Evolutionary conservation across 2,797 vertebrate species (phyloP).

Genomic region (Lithobates pipiens): DNA sequence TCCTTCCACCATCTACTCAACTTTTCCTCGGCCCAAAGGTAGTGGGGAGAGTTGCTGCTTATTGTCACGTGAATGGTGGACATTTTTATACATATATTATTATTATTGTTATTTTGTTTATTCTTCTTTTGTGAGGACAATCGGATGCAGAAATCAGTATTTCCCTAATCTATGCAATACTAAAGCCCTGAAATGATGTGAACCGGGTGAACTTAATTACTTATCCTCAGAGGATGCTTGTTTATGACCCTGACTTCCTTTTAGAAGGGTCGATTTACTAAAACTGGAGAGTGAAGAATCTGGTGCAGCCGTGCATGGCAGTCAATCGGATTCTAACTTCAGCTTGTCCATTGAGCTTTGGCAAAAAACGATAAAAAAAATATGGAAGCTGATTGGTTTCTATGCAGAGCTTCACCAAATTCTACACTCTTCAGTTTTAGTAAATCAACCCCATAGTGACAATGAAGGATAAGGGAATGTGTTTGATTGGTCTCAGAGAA

Average conservation of each 20-base stretch:
- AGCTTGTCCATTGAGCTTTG: too few species aligned
- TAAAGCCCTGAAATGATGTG: slow-evolving; percentile 37
- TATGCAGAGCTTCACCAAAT: too few species aligned
- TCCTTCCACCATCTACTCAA: slow-evolving; percentile 44
- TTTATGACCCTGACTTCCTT: background rate
- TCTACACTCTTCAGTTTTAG: too few species aligned
- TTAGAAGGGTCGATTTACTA: background rate
- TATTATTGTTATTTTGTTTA: slow-evolving; percentile 1
- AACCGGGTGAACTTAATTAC: background rate
- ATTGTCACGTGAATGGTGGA: slow-evolving; percentile 29
- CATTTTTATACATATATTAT: slow-evolving; percentile 43
- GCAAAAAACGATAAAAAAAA: too few species aligned
- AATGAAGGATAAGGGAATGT: background rate
- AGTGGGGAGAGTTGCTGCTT: slow-evolving; percentile 56
- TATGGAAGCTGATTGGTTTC: too few species aligned
- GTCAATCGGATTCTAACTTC: too few species aligned
- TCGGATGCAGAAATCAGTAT: slow-evolving; percentile 59
- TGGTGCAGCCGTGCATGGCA: too few species aligned
- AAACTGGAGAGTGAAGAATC: too few species aligned
- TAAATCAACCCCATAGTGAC: background rate
- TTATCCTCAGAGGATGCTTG: background rate
- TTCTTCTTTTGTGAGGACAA: slow-evolving; percentile 50
- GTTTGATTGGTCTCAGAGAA: too few species aligned
- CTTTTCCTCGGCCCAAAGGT: slow-evolving; percentile 44
- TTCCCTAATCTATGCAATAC: slow-evolving; percentile 40